These are phyloP conservation scores for Panopea generosa DNA, from an alignment of 2,888 invertebrate species.

Conservation along the genomic window DNA sequence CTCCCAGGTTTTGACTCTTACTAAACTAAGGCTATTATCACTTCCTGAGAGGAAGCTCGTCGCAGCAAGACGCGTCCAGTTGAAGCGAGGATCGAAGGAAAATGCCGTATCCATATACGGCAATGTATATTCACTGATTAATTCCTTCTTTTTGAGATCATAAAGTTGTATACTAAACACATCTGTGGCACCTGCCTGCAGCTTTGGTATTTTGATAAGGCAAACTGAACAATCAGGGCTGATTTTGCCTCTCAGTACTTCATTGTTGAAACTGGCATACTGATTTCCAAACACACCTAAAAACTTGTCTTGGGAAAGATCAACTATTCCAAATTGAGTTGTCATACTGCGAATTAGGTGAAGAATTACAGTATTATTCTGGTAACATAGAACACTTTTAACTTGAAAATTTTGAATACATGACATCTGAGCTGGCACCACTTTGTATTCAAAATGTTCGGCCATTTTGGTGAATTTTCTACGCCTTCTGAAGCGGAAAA, in stretches of 20 bases:
- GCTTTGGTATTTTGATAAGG: conserved; percentile 80
- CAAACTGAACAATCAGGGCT: conserved; percentile 83
- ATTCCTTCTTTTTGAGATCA: conserved; percentile 76
- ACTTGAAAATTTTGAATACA: conserved; percentile 85
- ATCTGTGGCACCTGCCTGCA: conserved; percentile 67
- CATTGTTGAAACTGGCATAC: conserved; percentile 82
- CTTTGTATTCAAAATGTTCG: conserved; percentile 85
- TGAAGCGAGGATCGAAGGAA: conserved; percentile 83
- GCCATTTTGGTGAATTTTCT: conserved; percentile 85
- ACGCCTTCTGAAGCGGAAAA: conserved; percentile 83
- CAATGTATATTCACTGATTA: conserved; percentile 77
- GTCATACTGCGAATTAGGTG: conserved; percentile 83
- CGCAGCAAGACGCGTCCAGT: conserved; percentile 80
- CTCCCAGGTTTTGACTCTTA: conserved; percentile 77
- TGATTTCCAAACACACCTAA: conserved; percentile 84
- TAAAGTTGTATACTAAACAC: conserved; percentile 81
- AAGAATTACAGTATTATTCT: conserved; percentile 81
- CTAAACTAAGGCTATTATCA: conserved; percentile 82
- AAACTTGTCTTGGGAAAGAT: conserved; percentile 83
- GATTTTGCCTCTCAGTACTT: conserved; percentile 81
- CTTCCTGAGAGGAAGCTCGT: conserved; percentile 81
- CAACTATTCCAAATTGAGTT: conserved; percentile 84
- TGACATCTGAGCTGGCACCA: conserved; percentile 85
- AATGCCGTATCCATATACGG: conserved; percentile 80
- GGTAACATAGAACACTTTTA: conserved; percentile 83